Evolutionary conservation across 2,888 invertebrate genomes (phyloP).

Genomic region (Drosophila conformis): DNA sequence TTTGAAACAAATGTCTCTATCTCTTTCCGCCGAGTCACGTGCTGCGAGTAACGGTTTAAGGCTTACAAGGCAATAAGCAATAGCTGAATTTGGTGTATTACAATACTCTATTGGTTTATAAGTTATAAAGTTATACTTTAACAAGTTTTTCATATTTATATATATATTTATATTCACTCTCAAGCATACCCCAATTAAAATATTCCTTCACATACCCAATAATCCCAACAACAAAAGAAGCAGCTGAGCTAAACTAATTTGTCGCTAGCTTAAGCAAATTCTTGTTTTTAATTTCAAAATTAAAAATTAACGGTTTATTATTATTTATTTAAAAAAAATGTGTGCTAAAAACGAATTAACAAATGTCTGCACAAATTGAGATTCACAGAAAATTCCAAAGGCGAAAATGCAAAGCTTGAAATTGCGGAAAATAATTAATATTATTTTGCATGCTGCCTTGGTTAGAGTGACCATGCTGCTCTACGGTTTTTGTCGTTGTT

Average conservation of each 20-base stretch:
- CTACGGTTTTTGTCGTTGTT: constrained; percentile 15
- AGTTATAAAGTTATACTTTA: too few species aligned
- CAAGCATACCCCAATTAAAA: neutral
- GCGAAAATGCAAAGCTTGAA: constrained; percentile 37
- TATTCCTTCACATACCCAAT: neutral
- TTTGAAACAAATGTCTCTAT: too few species aligned
- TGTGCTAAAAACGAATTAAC: constrained; percentile 60
- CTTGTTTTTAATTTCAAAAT: constrained; percentile 3
- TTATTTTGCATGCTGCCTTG: constrained; percentile 19
- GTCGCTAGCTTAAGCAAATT: neutral
- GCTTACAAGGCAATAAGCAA: too few species aligned
- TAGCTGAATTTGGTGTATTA: too few species aligned
- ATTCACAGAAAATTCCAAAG: constrained; percentile 38
- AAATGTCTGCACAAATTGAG: constrained; percentile 56
- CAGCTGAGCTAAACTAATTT: neutral
- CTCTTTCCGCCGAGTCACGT: neutral
- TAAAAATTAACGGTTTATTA: constrained; percentile 13
- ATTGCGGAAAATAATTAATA: constrained; percentile 72
- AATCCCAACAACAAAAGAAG: neutral
- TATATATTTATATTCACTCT: neutral
- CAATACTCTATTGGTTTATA: too few species aligned
- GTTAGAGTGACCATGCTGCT: constrained; percentile 22
- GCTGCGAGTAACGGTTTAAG: neutral
- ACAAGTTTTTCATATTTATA: neutral
- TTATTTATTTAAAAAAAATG: constrained; percentile 25